Base-by-base conservation (phyloP, 2,888 invertebrate genomes). In the Nemotelus pantherinus region DNA sequence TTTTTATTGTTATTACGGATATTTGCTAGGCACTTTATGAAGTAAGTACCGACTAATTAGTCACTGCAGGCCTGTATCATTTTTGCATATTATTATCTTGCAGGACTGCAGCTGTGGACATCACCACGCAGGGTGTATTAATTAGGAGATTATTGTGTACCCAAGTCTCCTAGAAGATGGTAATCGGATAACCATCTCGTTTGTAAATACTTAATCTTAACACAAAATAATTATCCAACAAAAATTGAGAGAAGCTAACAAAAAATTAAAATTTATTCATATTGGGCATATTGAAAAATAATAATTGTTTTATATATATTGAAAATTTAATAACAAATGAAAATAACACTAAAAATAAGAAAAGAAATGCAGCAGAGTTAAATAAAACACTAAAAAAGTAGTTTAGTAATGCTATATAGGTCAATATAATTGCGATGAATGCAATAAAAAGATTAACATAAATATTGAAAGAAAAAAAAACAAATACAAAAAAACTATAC, bases 1-100 rank as follows among this genome's bases (percentile, higher is more conserved):
- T 72, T 78, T 79, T 76, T 74, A 77, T 68, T 79, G 79, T 79
- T 81, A 79, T 78, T 79, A 79, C 79, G 77, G 83, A 84, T 83
- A 85, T 84, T 86, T 86, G 86, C 86, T 86, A 84, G 85, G 86
- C 86, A 86, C 85, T 85, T 83, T 86, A 86, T 86, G 86, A 86
- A 86, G 86, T 86, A 79, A 84, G 86, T 83, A 76, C n/a, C 6
- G 48, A 10, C 50, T 25, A 50, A 50, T 65, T 53, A 53, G 1
- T 41, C 7, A 41, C n/a, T 58, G 58, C 7, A 7, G 7, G 58
- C 4, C 58, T 58, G 58, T 58, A n/a, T 58, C n/a, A n/a, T n/a
- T 58, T n/a, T 9, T 50, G 50, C 50, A 65, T 25, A 45, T 65
- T 10, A n/a, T 65, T 45, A 65, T 45, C 25, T 58, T 58, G 4